Evolutionary conservation across 2,113 vertebrate species (phyloP).

Genomic region (Isichthys henryi): DNA sequence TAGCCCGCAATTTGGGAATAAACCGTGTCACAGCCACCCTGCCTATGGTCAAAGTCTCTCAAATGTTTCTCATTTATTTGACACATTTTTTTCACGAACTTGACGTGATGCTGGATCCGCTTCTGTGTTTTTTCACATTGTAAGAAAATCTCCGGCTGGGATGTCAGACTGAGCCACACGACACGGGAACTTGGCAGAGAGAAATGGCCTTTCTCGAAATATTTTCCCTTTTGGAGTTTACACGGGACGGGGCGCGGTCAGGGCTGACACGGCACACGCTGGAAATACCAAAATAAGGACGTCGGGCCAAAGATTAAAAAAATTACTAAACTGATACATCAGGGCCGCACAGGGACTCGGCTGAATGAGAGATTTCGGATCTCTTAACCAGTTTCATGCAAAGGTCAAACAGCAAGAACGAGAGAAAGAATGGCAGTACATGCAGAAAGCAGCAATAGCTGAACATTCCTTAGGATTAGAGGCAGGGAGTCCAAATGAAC

Average conservation of each 20-base stretch:
- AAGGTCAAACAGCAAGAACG: not conserved
- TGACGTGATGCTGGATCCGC: not conserved
- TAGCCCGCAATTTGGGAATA: not conserved
- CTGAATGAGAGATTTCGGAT: not conserved
- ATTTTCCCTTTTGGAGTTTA: not conserved
- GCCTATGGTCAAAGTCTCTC: not conserved
- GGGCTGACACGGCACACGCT: not conserved
- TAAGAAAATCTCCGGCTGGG: not conserved
- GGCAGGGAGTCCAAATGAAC: not conserved
- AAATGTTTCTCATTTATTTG: not conserved
- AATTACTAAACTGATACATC: not conserved
- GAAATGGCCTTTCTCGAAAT: not conserved
- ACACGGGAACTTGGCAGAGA: not conserved
- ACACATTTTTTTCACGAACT: not conserved
- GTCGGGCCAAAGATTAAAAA: not conserved
- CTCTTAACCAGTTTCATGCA: not conserved
- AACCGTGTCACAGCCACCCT: not conserved
- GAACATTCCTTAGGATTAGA: not conserved
- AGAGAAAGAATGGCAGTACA: not conserved
- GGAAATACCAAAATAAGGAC: not conserved
- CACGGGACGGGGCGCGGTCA: not conserved
- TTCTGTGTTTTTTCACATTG: not conserved
- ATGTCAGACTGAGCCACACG: not conserved
- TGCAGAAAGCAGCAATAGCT: not conserved
- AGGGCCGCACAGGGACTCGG: not conserved